These are phyloP conservation scores for Poecile atricapillus DNA, from an alignment of 2,113 vertebrate genomes.

Conservation along the genomic window DNA sequence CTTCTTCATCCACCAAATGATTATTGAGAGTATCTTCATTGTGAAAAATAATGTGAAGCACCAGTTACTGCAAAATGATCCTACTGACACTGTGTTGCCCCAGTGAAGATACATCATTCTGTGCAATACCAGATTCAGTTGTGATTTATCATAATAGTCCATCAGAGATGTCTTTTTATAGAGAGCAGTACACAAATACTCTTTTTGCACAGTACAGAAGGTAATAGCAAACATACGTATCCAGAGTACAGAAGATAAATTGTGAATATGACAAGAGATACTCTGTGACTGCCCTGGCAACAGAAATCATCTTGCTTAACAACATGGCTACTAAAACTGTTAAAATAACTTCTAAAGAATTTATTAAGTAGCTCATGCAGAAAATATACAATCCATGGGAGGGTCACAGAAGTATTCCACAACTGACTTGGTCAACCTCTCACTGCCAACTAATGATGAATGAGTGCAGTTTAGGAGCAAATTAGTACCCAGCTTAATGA, in stretches of 20 bases:
- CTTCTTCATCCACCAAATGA: neutral
- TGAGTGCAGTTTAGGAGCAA: neutral
- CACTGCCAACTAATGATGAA: slow-evolving; percentile 13
- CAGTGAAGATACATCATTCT: neutral
- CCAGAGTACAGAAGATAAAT: neutral
- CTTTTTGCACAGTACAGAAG: neutral
- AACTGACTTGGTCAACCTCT: neutral
- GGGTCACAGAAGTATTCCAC: neutral
- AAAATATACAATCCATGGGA: neutral
- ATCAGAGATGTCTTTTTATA: neutral
- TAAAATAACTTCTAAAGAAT: neutral
- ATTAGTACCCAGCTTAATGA: slow-evolving; percentile 33
- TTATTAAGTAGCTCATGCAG: neutral
- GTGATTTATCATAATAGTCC: neutral
- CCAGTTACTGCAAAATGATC: neutral
- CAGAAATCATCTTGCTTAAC: neutral
- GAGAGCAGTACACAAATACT: neutral
- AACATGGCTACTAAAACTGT: neutral
- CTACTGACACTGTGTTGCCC: neutral
- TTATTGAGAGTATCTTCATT: neutral
- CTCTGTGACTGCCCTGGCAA: neutral
- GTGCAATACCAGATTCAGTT: neutral
- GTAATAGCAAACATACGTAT: neutral
- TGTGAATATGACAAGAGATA: neutral
- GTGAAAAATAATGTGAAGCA: neutral